Evolutionary conservation across 2,113 vertebrate genomes (phyloP).

Genomic region (Pogona vitticeps): DNA sequence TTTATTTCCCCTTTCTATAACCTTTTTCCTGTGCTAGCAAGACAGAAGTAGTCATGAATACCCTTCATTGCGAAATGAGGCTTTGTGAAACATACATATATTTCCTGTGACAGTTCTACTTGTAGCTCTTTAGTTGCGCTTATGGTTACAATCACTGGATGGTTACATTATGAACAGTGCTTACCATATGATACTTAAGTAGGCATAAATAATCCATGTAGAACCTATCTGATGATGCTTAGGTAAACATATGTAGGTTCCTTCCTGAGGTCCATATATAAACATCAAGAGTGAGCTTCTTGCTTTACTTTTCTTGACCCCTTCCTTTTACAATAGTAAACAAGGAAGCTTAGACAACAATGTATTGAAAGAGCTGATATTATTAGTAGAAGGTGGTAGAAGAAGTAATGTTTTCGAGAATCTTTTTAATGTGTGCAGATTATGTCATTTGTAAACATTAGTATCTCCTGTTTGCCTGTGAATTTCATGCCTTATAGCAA

Average conservation of each 20-base stretch:
- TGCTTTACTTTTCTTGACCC: neutral
- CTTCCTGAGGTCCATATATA: neutral
- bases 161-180: neutral
- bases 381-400: neutral
- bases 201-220: neutral
- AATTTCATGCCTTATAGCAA: neutral
- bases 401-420: neutral
- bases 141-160: neutral
- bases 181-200: neutral
- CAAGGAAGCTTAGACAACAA: neutral
- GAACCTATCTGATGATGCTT: too few species aligned
- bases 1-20: too few species aligned
- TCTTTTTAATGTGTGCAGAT: too few species aligned
- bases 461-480: neutral
- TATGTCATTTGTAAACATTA: neutral
- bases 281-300: neutral
- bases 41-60: neutral
- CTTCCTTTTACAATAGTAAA: too few species aligned
- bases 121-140: neutral
- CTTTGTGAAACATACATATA: neutral
- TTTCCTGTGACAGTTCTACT: neutral
- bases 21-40: neutral
- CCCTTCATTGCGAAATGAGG: neutral
- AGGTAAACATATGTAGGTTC: too few species aligned
- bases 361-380: neutral